A percentile compares a stretch with the other conserved stretches of the same genome.
Conservation (phyloP, 2,797 vertebrate genomes). For the Xiphorhynchus erythropygius region DNA sequence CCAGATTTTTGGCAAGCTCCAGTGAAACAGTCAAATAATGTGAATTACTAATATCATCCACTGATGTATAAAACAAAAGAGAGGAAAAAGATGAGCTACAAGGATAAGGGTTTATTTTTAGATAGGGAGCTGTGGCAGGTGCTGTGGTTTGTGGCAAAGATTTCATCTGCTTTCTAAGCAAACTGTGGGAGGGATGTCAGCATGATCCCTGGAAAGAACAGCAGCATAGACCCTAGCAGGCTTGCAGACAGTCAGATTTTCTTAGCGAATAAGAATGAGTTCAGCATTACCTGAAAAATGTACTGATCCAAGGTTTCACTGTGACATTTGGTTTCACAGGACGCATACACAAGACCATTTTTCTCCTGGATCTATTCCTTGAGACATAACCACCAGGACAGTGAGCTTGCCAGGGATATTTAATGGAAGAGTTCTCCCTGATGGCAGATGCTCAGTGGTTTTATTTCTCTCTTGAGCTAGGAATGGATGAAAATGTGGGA, state of each 20-base stretch:
- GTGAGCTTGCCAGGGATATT: background rate
- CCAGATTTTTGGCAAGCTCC: background rate
- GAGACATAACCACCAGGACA: background rate
- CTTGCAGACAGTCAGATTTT: background rate
- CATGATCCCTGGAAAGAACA: background rate
- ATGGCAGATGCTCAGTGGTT: background rate
- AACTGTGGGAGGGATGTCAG: constrained; percentile 17
- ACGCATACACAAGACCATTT: background rate
- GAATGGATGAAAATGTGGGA: background rate
- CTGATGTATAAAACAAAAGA: background rate
- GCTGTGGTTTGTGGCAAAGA: constrained; percentile 39
- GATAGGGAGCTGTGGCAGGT: background rate
- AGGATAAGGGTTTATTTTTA: constrained; percentile 16
- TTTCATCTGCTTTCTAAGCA: constrained; percentile 30
- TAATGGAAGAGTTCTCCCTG: background rate
- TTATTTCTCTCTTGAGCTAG: background rate
- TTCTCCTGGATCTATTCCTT: background rate
- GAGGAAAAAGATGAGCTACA: background rate
- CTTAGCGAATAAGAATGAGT: background rate
- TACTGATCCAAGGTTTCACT: background rate
- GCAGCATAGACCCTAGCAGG: background rate
- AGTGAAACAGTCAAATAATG: background rate
- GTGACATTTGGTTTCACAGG: background rate
- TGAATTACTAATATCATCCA: background rate
- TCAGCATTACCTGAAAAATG: background rate